Conservation (phyloP, 2,888 invertebrate genomes). For the Cerastis rubricosa region DNA sequence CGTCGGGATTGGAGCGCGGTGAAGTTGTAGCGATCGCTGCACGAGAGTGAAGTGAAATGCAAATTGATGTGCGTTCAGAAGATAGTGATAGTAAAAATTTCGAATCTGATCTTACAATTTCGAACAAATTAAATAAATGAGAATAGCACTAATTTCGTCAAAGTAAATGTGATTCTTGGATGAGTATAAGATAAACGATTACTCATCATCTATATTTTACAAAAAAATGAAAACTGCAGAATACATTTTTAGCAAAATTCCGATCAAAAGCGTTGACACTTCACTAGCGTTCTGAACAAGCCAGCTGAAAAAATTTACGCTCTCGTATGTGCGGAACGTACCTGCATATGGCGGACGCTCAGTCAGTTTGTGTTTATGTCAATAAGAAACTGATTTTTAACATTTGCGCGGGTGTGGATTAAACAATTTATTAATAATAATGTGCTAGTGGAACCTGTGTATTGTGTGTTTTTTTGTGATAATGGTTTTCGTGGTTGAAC, state of each 20-base stretch:
- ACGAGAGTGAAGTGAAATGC: slow-evolving; percentile 79
- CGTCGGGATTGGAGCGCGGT: slow-evolving; percentile 85
- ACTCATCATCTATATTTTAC: not conserved
- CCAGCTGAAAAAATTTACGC: slow-evolving; percentile 60
- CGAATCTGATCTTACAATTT: slow-evolving; percentile 21
- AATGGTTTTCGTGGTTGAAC: slow-evolving; percentile 87
- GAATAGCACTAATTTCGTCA: not conserved
- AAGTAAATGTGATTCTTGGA: not conserved
- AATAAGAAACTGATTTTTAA: slow-evolving; percentile 89
- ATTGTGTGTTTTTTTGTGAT: slow-evolving; percentile 87
- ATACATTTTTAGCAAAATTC: slow-evolving; percentile 17
- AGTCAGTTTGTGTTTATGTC: slow-evolving; percentile 91
- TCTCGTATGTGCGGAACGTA: slow-evolving; percentile 83
- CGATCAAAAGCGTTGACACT: slow-evolving; percentile 34
- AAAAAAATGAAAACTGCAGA: not conserved
- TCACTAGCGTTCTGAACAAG: slow-evolving; percentile 66
- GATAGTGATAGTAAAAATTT: not conserved
- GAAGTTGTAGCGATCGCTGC: slow-evolving; percentile 80
- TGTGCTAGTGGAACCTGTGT: slow-evolving; percentile 87
- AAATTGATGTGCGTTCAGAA: slow-evolving; percentile 80
- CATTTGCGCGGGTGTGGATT: slow-evolving; percentile 90
- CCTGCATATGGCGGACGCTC: slow-evolving; percentile 90
- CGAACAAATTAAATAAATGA: slow-evolving; percentile 8
- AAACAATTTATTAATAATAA: slow-evolving; percentile 83
- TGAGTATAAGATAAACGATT: not conserved